phyloP scores from a whole-genome alignment of 2,797 vertebrate genomes.

The Melanotaenia boesemani region DNA sequence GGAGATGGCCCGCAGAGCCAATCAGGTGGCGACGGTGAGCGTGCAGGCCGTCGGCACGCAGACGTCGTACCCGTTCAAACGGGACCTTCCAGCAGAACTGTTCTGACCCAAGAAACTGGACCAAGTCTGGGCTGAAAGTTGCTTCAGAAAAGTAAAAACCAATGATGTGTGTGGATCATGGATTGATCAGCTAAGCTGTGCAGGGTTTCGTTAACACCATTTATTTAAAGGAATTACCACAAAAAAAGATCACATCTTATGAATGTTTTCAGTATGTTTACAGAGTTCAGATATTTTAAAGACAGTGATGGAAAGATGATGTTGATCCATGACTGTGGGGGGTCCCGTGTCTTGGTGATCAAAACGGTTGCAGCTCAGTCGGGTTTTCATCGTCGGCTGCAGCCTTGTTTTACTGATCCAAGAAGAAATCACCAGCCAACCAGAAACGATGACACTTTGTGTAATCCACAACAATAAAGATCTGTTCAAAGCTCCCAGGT shows the following conservation, averaged over 20 bases:
- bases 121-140: constrained; percentile 1
- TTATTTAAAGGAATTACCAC: constrained; percentile 7
- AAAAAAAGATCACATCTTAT: neutral
- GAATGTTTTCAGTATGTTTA: neutral
- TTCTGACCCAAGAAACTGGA: constrained; percentile 71
- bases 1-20: constrained; percentile 91
- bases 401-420: constrained; percentile 6
- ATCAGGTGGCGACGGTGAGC: constrained; percentile 88
- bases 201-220: neutral
- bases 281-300: neutral
- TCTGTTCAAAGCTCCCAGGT: constrained; percentile 31
- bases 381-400: constrained; percentile 11
- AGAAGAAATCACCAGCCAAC: constrained; percentile 1
- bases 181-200: neutral
- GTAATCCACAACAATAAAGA: constrained; percentile 31
- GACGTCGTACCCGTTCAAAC: constrained; percentile 88
- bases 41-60: constrained; percentile 91
- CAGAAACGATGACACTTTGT: neutral
- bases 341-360: neutral
- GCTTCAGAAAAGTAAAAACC: neutral
- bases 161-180: neutral
- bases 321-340: neutral
- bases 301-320: neutral
- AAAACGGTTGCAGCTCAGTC: neutral
- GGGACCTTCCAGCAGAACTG: constrained; percentile 86